A percentile compares a stretch with the other conserved stretches of the same genome.
Evolutionary conservation across 2,888 invertebrate species (phyloP).

Genomic region (Chouioia cunea): DNA sequence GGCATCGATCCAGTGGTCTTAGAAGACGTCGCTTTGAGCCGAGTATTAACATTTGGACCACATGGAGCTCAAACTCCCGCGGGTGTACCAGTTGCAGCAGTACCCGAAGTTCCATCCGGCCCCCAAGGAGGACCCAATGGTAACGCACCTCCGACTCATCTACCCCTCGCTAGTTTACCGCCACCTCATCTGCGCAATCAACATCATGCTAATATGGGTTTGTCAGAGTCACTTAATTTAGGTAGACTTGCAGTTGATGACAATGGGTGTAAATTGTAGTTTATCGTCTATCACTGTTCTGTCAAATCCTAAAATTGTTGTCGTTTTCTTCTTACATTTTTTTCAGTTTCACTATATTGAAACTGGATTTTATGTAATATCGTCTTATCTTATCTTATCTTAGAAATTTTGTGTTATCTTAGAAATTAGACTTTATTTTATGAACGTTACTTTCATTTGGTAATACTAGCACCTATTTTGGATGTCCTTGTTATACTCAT

Average conservation of each 20-base stretch:
- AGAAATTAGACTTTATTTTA: not conserved
- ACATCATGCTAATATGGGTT: slow-evolving; percentile 67
- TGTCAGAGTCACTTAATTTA: slow-evolving; percentile 34
- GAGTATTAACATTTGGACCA: slow-evolving; percentile 71
- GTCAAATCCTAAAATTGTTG: not conserved
- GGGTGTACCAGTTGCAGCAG: slow-evolving; percentile 60
- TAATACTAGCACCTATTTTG: too few species aligned
- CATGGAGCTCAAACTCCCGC: slow-evolving; percentile 66
- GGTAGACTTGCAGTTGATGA: slow-evolving; percentile 1
- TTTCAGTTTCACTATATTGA: not conserved
- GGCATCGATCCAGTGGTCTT: slow-evolving; percentile 96
- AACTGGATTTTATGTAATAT: too few species aligned
- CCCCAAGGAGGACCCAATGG: slow-evolving; percentile 65
- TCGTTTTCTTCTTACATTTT: not conserved
- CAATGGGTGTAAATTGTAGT: not conserved
- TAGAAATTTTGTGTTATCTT: not conserved
- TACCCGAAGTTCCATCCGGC: slow-evolving; percentile 55
- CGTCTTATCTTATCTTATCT: too few species aligned
- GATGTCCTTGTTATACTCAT: too few species aligned
- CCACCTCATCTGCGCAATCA: slow-evolving; percentile 67
- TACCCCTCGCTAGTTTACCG: slow-evolving; percentile 66
- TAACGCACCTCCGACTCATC: slow-evolving; percentile 65
- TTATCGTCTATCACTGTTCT: not conserved
- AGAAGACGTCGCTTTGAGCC: slow-evolving; percentile 81
- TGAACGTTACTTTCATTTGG: too few species aligned